Base-by-base conservation (phyloP, 2,113 vertebrate species). In the Loxodonta africana region DNA sequence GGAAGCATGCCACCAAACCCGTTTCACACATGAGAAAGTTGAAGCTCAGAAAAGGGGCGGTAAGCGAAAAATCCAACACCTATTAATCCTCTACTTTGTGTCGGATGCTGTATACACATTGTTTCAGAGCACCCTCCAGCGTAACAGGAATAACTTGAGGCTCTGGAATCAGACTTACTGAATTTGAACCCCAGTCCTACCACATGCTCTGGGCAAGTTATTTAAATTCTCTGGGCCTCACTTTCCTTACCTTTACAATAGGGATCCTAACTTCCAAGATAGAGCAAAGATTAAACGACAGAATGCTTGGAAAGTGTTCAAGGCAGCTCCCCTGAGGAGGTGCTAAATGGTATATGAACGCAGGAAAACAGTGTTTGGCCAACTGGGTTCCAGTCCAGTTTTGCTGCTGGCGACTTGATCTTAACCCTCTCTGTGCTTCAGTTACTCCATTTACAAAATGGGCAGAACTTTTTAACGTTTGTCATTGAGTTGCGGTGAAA, bases 261-360 rank as follows among this genome's bases (percentile, higher is more conserved):
- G 81, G 60, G 86, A 48, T 41, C 65, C 41, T 90, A 76, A 10
- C 25, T 80, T 71, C 76, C 91, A 81, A 86, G 44, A 48, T 21
- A 77, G 21, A 88, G 57, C 67, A 90, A 91, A 81, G 63, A 46
- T 80, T 51, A 89, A 89, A 41, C 1, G 30, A 74, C 53, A 73
- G 44, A 90, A 82, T 92, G 46, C 73, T 69, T 80, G 48, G 62
- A 10, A 96, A 94, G n/a, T 91, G 44, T 88, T 69, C 83, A 48
- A 26, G 86, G 57, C 69, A 77, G 57, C 37, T 18, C 33, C 67
- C 30, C 53, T 78, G 18, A 23, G 41, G 57, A 60, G 7, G 11
- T 65, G 73, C 69, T 87, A 51, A 85, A 7, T 37, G 20, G 25
- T 15, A 26, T 2, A 30, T 18, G 37, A 46, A 82, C 25, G 30